These are phyloP conservation scores for Atta cephalotes DNA, from an alignment of 1,140 invertebrate genomes.

Conservation along the genomic window DNA sequence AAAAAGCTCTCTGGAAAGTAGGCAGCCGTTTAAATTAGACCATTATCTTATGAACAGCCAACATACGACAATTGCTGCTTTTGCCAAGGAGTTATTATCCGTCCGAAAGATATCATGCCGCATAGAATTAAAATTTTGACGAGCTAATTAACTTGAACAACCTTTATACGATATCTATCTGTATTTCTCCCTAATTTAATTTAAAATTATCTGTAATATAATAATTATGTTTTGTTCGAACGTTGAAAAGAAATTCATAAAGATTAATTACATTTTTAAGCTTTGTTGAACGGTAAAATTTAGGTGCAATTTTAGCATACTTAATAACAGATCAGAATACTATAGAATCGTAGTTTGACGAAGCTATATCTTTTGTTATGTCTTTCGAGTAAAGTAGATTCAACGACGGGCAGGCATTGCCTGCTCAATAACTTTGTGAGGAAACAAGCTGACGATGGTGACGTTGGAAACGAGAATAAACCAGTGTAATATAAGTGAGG, in stretches of 20 bases:
- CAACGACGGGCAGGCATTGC: neutral
- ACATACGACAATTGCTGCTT: constrained; percentile 55
- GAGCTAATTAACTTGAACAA: constrained; percentile 46
- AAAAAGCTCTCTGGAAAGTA: constrained; percentile 4
- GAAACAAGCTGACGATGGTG: neutral
- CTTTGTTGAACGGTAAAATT: neutral
- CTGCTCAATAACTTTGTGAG: neutral
- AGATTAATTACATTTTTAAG: neutral
- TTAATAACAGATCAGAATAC: neutral
- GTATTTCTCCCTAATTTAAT: neutral
- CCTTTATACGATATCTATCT: neutral
- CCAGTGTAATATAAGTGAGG: constrained; percentile 32
- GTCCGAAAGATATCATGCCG: constrained; percentile 2
- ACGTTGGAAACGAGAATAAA: constrained; percentile 7
- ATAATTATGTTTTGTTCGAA: neutral
- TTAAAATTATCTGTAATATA: neutral
- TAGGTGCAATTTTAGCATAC: neutral
- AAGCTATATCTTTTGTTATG: neutral
- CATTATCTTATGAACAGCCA: constrained; percentile 59
- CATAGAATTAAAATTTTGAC: constrained; percentile 53
- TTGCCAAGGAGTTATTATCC: constrained; percentile 22
- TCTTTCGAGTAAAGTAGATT: neutral
- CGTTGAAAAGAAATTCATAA: neutral
- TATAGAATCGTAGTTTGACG: neutral
- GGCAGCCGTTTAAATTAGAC: constrained; percentile 63